Conservation (phyloP, 2,888 invertebrate genomes). For the Eupithecia vulgata region DNA sequence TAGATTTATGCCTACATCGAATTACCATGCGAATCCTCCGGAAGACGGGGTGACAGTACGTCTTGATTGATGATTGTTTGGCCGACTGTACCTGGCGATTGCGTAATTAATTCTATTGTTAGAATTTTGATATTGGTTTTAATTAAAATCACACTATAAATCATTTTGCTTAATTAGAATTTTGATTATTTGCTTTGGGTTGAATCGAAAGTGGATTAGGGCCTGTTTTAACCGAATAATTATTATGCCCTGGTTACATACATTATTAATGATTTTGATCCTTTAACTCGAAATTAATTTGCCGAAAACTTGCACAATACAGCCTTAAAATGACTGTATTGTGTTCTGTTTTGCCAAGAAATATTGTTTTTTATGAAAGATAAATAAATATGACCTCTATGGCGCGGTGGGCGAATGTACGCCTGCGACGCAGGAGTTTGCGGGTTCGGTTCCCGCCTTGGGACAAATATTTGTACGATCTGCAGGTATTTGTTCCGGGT, state of each 20-base stretch:
- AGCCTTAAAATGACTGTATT: neutral
- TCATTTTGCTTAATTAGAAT: constrained; percentile 37
- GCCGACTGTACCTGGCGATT: constrained; percentile 43
- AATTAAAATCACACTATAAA: constrained; percentile 33
- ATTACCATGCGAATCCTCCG: constrained; percentile 43
- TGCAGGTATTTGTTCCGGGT: no score
- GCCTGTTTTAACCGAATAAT: constrained; percentile 13
- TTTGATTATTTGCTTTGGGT: constrained; percentile 31
- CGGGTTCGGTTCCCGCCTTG: no score
- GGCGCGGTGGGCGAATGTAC: no score
- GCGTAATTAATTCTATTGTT: constrained; percentile 39
- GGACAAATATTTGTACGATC: no score
- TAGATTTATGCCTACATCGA: constrained; percentile 45
- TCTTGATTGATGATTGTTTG: constrained; percentile 45
- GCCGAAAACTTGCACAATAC: neutral
- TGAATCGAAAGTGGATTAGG: constrained; percentile 30
- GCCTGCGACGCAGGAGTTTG: no score
- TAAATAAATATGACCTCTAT: no score
- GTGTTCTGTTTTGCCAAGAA: neutral
- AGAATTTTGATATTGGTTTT: constrained; percentile 37
- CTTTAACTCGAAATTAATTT: neutral
- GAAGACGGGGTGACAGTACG: constrained; percentile 43
- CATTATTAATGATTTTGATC: constrained; percentile 3
- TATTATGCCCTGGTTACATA: constrained; percentile 7
- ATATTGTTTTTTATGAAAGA: neutral